Evolutionary conservation across 2,888 invertebrate species (phyloP).

Genomic region (Dastarcus helophoroides): DNA sequence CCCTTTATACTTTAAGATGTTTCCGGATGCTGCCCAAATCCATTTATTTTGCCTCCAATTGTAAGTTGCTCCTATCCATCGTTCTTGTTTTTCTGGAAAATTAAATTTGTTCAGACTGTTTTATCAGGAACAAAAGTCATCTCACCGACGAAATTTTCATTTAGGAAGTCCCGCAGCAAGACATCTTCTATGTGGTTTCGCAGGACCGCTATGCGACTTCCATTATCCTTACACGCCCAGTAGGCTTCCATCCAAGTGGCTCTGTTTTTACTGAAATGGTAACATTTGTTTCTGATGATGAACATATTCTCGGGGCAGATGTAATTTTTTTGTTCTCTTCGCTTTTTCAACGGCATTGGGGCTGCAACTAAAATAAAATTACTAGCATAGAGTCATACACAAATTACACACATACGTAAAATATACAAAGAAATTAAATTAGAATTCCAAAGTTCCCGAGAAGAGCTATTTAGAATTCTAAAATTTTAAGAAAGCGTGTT

Average conservation of each 20-base stretch:
- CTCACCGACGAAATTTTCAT: conserved; percentile 22
- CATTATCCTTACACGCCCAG: conserved; percentile 23
- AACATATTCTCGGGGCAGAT: conserved; percentile 26
- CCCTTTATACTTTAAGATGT: conserved; percentile 56
- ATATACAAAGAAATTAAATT: too few species aligned
- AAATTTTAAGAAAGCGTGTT: too few species aligned
- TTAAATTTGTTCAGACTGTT: neutral
- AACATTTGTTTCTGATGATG: conserved; percentile 25
- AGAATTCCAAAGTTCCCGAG: too few species aligned
- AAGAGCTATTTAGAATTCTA: too few species aligned
- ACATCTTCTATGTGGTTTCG: conserved; percentile 22
- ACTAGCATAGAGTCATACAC: too few species aligned
- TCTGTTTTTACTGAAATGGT: conserved; percentile 24
- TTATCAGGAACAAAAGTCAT: neutral
- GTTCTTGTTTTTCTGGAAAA: conserved; percentile 37
- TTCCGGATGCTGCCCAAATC: conserved; percentile 66
- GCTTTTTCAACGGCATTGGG: too few species aligned
- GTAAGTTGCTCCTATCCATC: conserved; percentile 74
- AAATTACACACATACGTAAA: too few species aligned
- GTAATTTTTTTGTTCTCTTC: too few species aligned
- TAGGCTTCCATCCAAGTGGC: conserved; percentile 27
- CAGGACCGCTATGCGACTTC: conserved; percentile 23
- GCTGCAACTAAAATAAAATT: too few species aligned
- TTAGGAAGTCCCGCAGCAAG: conserved; percentile 23
- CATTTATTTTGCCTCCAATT: conserved; percentile 57